phyloP scores from a whole-genome alignment of 2,888 invertebrate genomes.

The Hypercompe scribonia region DNA sequence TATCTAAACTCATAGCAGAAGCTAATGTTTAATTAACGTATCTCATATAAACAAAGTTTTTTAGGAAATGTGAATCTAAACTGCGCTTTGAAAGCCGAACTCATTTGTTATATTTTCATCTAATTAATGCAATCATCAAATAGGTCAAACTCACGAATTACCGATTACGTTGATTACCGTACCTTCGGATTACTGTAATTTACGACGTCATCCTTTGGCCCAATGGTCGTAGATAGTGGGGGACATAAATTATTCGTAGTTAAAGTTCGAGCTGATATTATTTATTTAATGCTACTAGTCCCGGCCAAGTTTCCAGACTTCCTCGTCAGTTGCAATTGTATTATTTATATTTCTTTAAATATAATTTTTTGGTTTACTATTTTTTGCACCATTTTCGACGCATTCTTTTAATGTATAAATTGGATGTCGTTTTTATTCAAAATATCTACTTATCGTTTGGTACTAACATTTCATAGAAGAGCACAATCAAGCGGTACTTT shows the following conservation, averaged over 20 bases:
- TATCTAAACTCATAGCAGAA: not conserved
- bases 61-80: not conserved
- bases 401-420: not conserved
- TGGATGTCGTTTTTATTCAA: no score
- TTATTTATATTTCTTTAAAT: not conserved
- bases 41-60: not conserved
- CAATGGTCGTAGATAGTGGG: slow-evolving; percentile 41
- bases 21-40: not conserved
- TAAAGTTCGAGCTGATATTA: slow-evolving; percentile 53
- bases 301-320: slow-evolving; percentile 35
- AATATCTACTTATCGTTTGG: no score
- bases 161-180: slow-evolving; percentile 36
- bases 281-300: slow-evolving; percentile 52
- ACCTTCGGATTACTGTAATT: slow-evolving; percentile 50
- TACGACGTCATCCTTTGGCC: slow-evolving; percentile 37
- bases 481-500: slow-evolving; percentile 13
- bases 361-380: no score
- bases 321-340: not conserved
- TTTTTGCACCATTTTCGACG: not conserved
- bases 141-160: slow-evolving; percentile 29
- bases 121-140: slow-evolving; percentile 31
- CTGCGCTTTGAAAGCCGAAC: not conserved
- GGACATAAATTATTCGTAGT: slow-evolving; percentile 56
- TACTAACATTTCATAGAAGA: slow-evolving; percentile 1
- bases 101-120: slow-evolving; percentile 12